These are phyloP conservation scores for Drosophila nasuta DNA, from an alignment of 1,140 invertebrate genomes.

Conservation along the genomic window DNA sequence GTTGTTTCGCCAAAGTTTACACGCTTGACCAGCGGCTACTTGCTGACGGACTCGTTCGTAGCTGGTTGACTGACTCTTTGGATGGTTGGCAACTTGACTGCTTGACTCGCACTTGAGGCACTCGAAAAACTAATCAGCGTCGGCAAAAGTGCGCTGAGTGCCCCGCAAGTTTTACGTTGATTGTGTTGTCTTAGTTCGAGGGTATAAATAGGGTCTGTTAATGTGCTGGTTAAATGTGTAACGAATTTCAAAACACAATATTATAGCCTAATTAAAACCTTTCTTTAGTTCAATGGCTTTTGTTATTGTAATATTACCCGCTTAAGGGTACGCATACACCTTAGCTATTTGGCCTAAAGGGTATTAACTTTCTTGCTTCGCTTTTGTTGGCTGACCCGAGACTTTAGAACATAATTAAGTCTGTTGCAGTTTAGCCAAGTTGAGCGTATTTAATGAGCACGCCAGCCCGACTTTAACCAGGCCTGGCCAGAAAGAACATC, in stretches of 20 bases:
- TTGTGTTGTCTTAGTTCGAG: constrained; percentile 12
- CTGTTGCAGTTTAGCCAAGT: constrained; percentile 65
- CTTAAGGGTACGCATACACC: background rate
- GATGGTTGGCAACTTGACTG: constrained; percentile 61
- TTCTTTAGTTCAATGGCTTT: background rate
- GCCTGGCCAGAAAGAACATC: constrained; percentile 24
- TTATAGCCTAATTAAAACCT: background rate
- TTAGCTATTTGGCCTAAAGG: background rate
- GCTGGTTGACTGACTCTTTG: constrained; percentile 43
- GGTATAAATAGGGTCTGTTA: constrained; percentile 4
- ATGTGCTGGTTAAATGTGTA: background rate
- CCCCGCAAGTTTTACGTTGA: constrained; percentile 35
- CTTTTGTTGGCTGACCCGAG: constrained; percentile 43
- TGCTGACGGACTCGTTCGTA: constrained; percentile 31
- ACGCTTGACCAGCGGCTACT: constrained; percentile 52
- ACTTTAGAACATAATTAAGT: constrained; percentile 80
- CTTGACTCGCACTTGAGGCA: constrained; percentile 69
- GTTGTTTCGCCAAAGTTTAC: constrained; percentile 55
- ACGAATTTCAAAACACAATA: background rate
- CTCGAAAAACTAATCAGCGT: constrained; percentile 81
- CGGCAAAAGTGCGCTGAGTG: constrained; percentile 51
- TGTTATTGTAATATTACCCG: background rate
- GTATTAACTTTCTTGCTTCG: background rate
- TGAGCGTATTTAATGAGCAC: constrained; percentile 78
- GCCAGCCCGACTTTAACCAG: constrained; percentile 5